Evolutionary conservation across 2,797 vertebrate species (phyloP).

Genomic region (Alectoris magna): DNA sequence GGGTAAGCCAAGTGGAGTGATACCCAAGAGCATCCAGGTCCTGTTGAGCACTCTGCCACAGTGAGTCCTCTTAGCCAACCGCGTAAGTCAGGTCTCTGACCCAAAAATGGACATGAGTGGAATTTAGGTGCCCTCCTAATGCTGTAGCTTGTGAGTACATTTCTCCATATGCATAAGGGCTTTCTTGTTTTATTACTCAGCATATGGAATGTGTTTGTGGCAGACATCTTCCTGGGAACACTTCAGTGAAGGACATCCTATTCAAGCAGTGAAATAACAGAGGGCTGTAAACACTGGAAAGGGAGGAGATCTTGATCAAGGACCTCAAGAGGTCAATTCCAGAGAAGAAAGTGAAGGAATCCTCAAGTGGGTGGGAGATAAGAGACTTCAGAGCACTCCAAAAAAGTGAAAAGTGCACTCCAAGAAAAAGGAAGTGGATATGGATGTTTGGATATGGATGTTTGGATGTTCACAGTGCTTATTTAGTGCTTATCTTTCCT

Average conservation of each 20-base stretch:
- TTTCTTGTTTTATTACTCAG: neutral
- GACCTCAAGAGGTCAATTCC: neutral
- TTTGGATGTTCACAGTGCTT: neutral
- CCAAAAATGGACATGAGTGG: neutral
- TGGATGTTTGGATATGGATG: neutral
- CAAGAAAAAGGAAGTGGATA: neutral
- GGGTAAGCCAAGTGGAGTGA: neutral
- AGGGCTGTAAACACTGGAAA: neutral
- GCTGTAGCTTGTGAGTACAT: neutral
- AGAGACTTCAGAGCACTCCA: slow-evolving; percentile 4
- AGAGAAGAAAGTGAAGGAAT: neutral
- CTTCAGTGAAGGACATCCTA: slow-evolving; percentile 44
- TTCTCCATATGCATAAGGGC: neutral
- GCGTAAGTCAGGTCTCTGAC: neutral
- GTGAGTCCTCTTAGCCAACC: neutral
- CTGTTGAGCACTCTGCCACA: fast-evolving
- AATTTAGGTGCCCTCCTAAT: neutral
- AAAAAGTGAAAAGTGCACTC: slow-evolving; percentile 17
- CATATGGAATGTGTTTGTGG: neutral
- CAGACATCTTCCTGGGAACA: slow-evolving; percentile 28
- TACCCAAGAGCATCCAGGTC: neutral
- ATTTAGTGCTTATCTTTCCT: neutral
- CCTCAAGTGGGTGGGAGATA: neutral
- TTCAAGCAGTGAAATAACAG: neutral
- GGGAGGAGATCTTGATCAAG: neutral